Percentiles rank a stretch among this genome's conserved stretches.
Evolutionary conservation across 2,797 vertebrate species (phyloP).

Genomic region (Spondyliosoma cantharus): DNA sequence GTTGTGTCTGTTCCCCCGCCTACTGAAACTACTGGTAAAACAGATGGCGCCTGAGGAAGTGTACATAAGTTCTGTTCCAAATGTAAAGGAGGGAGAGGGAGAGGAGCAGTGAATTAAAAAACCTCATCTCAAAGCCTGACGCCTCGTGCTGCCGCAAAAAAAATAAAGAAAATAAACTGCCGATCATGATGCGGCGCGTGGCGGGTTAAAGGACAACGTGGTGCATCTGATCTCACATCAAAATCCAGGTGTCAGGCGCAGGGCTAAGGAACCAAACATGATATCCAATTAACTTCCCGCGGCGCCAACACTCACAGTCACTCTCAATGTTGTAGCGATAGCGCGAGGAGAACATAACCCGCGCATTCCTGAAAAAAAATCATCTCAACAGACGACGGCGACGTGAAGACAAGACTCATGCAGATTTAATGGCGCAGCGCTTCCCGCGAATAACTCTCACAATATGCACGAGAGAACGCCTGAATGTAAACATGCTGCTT

Average conservation of each 20-base stretch:
- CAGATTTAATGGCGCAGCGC: conserved; percentile 10
- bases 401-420: conserved; percentile 22
- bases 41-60: conserved; percentile 79
- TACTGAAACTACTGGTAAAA: conserved; percentile 60
- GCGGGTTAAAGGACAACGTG: conserved; percentile 43
- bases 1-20: conserved; percentile 67
- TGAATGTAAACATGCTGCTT: conserved; percentile 21
- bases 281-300: conserved; percentile 44
- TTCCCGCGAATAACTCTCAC: conserved; percentile 12
- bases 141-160: conserved; percentile 10
- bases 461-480: not conserved
- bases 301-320: conserved; percentile 13
- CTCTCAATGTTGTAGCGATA: conserved; percentile 33
- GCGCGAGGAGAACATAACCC: conserved; percentile 15
- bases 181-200: not conserved
- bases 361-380: conserved; percentile 7
- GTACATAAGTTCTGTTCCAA: conserved; percentile 62
- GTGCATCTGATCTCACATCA: conserved; percentile 50
- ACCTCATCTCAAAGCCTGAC: conserved; percentile 61
- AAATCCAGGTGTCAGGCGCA: conserved; percentile 15
- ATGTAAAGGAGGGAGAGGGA: conserved; percentile 40
- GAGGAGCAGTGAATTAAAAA: conserved; percentile 66
- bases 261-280: conserved; percentile 34
- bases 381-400: conserved; percentile 3
- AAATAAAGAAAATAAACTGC: not conserved